Conservation (phyloP, 1,140 invertebrate species). For the Bombus difficillimus region DNA sequence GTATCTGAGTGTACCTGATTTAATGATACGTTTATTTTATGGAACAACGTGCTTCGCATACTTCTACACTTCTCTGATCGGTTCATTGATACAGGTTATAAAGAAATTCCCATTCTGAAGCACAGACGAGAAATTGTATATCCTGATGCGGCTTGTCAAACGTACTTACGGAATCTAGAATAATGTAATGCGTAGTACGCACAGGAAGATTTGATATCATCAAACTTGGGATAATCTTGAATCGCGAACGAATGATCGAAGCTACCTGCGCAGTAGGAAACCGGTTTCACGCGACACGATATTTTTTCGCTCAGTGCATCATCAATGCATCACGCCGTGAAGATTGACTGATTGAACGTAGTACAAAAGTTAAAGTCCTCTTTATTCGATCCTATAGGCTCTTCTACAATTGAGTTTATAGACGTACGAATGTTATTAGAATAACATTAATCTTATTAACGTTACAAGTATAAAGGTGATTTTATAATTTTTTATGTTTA, state of each 20-base stretch:
- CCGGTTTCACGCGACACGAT: constrained; percentile 58
- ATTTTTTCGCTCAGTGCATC: constrained; percentile 60
- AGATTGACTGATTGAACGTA: constrained; percentile 55
- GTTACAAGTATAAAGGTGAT: too few relatives aligned
- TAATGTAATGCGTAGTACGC: constrained; percentile 48
- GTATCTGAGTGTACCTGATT: constrained; percentile 37
- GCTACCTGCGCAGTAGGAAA: constrained; percentile 56
- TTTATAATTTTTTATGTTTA: too few relatives aligned
- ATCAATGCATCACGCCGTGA: constrained; percentile 47
- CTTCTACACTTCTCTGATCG: not conserved
- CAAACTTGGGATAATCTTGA: constrained; percentile 48
- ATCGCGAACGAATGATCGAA: constrained; percentile 45
- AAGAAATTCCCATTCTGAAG: constrained; percentile 19
- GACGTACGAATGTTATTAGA: too few relatives aligned
- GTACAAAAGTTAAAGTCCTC: not conserved
- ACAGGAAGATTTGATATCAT: constrained; percentile 47
- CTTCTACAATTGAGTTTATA: not conserved
- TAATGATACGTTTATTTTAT: constrained; percentile 35
- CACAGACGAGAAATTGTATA: not conserved
- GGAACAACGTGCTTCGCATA: constrained; percentile 10
- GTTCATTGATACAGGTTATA: constrained; percentile 26
- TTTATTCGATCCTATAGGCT: not conserved
- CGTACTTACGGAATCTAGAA: constrained; percentile 41
- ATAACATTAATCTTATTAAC: too few relatives aligned
- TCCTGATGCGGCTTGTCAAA: constrained; percentile 14